Evolutionary conservation across 2,113 vertebrate species (phyloP), one percentile per base, ranked within the genome.

Genomic region (Sitta europaea): DNA sequence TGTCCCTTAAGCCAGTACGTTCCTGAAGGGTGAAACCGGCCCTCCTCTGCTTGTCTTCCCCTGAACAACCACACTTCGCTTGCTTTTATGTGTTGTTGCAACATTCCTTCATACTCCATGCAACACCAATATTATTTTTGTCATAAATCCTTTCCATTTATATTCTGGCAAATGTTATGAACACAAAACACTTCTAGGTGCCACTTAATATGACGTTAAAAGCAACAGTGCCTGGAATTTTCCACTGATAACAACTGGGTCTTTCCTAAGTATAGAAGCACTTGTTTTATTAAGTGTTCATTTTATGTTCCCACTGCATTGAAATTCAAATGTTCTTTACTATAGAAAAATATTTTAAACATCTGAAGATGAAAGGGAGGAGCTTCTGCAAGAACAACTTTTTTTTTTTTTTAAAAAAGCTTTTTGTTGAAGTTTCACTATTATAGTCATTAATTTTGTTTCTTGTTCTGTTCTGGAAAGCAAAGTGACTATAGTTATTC

Each of bases 241-340:
- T 98, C 96, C 95, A 95, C 62, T 92, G 97, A 98, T 97, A 97
- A 97, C 94, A 88, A 95, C 3, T 92, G 55, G 55, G 71, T 84
- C 84, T 89, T 88, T 96, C 95, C 97, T 98, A 97, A 97, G 96
- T 97, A 95, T 97, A 97, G 97, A 96, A 97, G 31, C 97, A 97
- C 97, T 97, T 97, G 88, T 90, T 96, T 95, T 94, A 97, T 94
- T 96, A 96, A 97, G 96, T 95, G 92, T 86, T 82, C 57, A 50
- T 89, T 94, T 96, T 97, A 97, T 97, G 97, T 96, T 91, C 83
- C 77, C 45, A 78, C 91, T 96, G 84, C 84, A 85, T 23, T 96
- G 61, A 75, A 95, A 95, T 91, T 87, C 35, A 84, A 83, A 92
- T 65, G 51, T 71, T 91, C 47, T 67, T 91, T 51, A 74, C 20